Base-by-base conservation (phyloP, 35 echinoderm and acorn worm species). In the Heliocidaris tuberculata region DNA sequence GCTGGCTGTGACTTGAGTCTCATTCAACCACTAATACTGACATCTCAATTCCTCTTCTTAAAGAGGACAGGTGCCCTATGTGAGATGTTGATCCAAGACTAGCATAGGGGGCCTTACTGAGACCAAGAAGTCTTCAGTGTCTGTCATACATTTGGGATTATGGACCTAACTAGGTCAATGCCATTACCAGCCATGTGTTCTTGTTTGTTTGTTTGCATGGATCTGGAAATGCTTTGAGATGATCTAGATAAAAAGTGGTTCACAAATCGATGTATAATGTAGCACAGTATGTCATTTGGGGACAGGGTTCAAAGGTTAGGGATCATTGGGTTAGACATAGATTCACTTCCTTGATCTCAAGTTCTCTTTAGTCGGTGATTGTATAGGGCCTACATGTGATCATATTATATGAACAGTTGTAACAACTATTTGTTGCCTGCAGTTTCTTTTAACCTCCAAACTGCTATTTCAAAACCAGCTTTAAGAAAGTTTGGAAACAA, bases 161-260 rank as follows among this genome's bases (percentile, higher is more conserved):
- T 78, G 65, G 27, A 78, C 65, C 65, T 78, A 78, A 78, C 65
- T 78, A 78, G 65, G 65, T 78, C 65, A 78, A 78, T 78, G 65
- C 65, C 65, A 78, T 78, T 78, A n/a, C 27, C 65, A 78, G 65
- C 65, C 65, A 78, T 78, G 65, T 78, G 65, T 78, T 78, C 17
- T 78, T 78, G 65, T 78, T 78, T 78, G 65, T 78, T 78, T 78
- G 65, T 78, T 78, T 78, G 65, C 4, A 4, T 19, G 27, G 65
- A 78, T 78, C 6, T 27, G 27, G 65, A 24, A 78, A 78, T 78
- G 65, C 65, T 78, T 24, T n/a, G 27, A 24, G 65, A 8, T 78
- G 65, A 78, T 27, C 65, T 78, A 78, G 65, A 78, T 78, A 21
- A 78, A 78, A 78, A 78, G 65, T 78, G 65, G 17, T 78, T 78